These are phyloP conservation scores for Epinotia demarniana DNA, from an alignment of 2,888 invertebrate species.

Conservation along the genomic window DNA sequence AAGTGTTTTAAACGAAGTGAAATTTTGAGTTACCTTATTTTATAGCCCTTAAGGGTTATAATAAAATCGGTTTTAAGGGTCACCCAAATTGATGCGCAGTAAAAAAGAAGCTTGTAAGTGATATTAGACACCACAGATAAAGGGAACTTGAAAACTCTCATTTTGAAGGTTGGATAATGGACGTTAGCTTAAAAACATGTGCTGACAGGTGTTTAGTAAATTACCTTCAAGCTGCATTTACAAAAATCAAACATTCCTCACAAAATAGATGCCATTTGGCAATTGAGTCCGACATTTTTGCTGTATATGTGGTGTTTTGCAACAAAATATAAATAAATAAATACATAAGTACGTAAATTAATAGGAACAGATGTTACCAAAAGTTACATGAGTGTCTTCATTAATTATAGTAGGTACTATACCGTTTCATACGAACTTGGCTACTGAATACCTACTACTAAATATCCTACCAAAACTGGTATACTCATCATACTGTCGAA, in stretches of 20 bases:
- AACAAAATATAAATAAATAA: no score
- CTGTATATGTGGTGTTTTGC: no score
- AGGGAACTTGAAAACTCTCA: constrained; percentile 5
- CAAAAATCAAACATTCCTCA: background rate
- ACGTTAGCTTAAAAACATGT: background rate
- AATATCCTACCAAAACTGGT: background rate
- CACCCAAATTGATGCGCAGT: constrained; percentile 18
- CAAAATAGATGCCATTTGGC: no score
- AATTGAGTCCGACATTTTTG: no score
- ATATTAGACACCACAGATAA: constrained; percentile 39
- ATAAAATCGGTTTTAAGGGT: background rate
- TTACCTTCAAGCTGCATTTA: background rate
- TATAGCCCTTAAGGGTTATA: background rate
- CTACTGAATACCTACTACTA: constrained; percentile 6
- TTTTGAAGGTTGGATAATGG: constrained; percentile 11
- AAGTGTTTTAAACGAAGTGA: constrained; percentile 35
- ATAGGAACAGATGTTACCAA: no score
- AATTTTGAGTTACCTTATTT: constrained; percentile 9
- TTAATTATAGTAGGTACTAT: background rate
- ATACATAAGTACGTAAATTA: no score
- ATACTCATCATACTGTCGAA: no score
- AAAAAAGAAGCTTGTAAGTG: constrained; percentile 32
- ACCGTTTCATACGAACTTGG: constrained; percentile 6
- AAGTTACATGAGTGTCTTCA: background rate
- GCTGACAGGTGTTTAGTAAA: background rate